Base-by-base conservation (phyloP, 1,140 invertebrate genomes). In the Hylaeus volcanicus region DNA sequence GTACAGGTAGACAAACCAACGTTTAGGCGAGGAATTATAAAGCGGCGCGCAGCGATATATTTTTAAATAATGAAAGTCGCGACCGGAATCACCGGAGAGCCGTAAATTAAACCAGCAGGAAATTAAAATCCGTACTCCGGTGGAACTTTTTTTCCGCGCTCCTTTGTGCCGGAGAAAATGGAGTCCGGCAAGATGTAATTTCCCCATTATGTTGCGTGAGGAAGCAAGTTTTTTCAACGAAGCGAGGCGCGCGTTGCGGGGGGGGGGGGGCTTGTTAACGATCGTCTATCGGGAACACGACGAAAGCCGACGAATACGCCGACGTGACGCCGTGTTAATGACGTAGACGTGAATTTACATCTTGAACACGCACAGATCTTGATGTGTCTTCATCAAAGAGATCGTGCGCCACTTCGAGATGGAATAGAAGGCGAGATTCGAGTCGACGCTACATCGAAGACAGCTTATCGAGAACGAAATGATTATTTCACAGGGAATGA, bases 281-380 rank as follows among this genome's bases (percentile, higher is more conserved):
- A 15, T 66, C 8, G 53, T 51, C 71, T 79, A 79, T 79, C 45
- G 48, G 70, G 58, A 6, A 5, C 11, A 3, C 51, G 61, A 41
- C 60, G 14, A 65, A 75, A 53, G 63, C n/a, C 64, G 43, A 76
- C 69, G 55, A 56, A 53, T 61, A 51, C 45, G 80, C 73, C 63
- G 26, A 26, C 81, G 81, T 82, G 81, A 82, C 81, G 64, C 41
- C 45, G 81, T 79, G 81, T 82, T 82, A 83, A 83, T 83, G 58
- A 80, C 58, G 68, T 14, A 8, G 65, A 4, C 9, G 15, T 64
- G 39, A 80, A 45, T 43, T 70, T 15, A 43, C 64, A 69, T 43
- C 81, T 80, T 83, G 81, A 83, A 83, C 81, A 83, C 81, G 81
- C 81, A 70, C 81, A 61, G 77, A 11, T 26, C 12, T 14, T 39